Evolutionary conservation across 2,888 invertebrate genomes (phyloP).

Genomic region (Chrysopilus asiliformis): DNA sequence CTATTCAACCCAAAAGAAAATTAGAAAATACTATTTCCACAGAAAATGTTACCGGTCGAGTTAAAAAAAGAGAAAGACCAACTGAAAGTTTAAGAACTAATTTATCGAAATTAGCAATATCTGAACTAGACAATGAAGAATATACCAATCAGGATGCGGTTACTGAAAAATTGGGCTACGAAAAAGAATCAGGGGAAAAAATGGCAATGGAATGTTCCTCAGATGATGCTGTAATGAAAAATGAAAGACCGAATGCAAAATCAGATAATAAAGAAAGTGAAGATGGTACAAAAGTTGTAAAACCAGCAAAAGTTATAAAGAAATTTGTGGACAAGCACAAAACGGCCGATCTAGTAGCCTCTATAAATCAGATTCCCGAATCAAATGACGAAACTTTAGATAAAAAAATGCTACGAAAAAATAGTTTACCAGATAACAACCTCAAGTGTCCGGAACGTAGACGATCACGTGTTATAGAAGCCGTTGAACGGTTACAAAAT

Average conservation of each 20-base stretch:
- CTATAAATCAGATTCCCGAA: slow-evolving; percentile 24
- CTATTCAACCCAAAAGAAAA: slow-evolving; percentile 56
- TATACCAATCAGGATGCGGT: slow-evolving; percentile 6
- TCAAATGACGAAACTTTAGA: slow-evolving; percentile 15
- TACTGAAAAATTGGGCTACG: slow-evolving; percentile 6
- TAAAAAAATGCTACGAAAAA: slow-evolving; percentile 24
- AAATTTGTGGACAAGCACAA: slow-evolving; percentile 36
- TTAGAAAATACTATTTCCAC: slow-evolving; percentile 62
- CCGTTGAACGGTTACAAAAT: slow-evolving; percentile 55
- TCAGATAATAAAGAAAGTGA: slow-evolving; percentile 18
- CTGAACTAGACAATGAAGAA: slow-evolving; percentile 14
- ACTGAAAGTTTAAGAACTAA: slow-evolving; percentile 21
- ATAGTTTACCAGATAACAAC: slow-evolving; percentile 33
- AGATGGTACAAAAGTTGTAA: slow-evolving; percentile 30
- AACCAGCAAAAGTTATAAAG: slow-evolving; percentile 33
- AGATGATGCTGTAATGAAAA: slow-evolving; percentile 14
- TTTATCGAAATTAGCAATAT: slow-evolving; percentile 7
- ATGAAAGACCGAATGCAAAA: slow-evolving; percentile 12
- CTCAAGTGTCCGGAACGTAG: slow-evolving; percentile 44
- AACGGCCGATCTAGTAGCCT: slow-evolving; percentile 33
- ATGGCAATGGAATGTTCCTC: background rate
- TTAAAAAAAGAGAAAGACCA: slow-evolving; percentile 51
- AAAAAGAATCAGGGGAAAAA: slow-evolving; percentile 9
- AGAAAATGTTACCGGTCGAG: slow-evolving; percentile 42
- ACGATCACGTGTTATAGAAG: slow-evolving; percentile 54